A percentile compares a stretch with the other conserved stretches of the same genome.
phyloP scores from a whole-genome alignment of 2,113 vertebrate genomes.

The Boulengerochromis microlepis region DNA sequence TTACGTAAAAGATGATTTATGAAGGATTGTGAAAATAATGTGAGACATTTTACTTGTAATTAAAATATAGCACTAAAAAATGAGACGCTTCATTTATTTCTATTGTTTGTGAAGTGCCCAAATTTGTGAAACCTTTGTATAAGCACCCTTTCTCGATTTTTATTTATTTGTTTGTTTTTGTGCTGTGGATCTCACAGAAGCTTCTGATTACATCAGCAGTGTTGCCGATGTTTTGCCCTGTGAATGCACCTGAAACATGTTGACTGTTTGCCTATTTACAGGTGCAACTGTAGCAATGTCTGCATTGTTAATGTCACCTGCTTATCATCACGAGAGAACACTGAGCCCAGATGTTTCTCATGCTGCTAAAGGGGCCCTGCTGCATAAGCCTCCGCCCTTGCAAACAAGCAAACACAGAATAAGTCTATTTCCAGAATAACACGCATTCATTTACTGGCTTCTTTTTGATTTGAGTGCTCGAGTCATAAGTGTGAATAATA shows the following conservation, averaged over 20 bases:
- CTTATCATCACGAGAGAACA: neutral
- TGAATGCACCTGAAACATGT: neutral
- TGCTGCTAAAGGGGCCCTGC: neutral
- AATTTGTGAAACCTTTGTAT: neutral
- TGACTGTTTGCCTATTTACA: neutral
- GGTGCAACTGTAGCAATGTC: neutral
- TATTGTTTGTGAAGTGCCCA: neutral
- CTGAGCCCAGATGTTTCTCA: neutral
- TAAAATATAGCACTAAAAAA: neutral
- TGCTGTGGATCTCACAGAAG: neutral
- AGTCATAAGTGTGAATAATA: neutral
- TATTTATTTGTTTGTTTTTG: neutral
- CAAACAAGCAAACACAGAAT: neutral
- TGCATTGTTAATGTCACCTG: neutral
- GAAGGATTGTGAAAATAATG: neutral
- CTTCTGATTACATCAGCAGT: neutral
- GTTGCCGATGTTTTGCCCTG: neutral
- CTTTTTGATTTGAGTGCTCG: neutral
- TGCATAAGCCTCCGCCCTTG: neutral
- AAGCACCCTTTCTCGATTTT: fast-evolving
- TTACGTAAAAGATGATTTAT: neutral
- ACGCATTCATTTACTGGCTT: neutral
- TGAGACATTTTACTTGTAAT: neutral
- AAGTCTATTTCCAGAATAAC: neutral
- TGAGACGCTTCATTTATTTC: neutral